Percentiles rank a stretch among this genome's conserved stretches.
Conservation (phyloP, 2,113 vertebrate species). For the Notarius lentiginosus region DNA sequence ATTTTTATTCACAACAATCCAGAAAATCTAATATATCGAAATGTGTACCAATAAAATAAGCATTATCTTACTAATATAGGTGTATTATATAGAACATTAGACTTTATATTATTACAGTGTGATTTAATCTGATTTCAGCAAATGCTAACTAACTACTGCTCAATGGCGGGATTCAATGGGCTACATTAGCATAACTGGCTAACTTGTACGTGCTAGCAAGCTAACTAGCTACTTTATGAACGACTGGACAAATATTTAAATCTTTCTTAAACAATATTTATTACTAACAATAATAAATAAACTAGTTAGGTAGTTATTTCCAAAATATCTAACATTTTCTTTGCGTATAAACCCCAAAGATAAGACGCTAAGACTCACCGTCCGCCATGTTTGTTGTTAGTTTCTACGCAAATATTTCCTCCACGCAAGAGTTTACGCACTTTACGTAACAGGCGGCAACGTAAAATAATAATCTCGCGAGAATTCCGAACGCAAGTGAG, state of each 20-base stretch:
- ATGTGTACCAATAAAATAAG: not conserved
- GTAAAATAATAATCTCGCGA: not conserved
- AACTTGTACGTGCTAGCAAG: not conserved
- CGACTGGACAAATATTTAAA: not conserved
- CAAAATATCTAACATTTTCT: not conserved
- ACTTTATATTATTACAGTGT: no score
- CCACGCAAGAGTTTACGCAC: not conserved
- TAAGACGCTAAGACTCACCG: slow-evolving; percentile 64
- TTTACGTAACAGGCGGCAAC: not conserved
- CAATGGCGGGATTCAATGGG: slow-evolving; percentile 51
- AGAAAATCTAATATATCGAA: not conserved
- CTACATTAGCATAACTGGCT: slow-evolving; percentile 22
- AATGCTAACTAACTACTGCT: not conserved
- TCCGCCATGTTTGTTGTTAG: slow-evolving; percentile 81
- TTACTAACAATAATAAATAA: not conserved
- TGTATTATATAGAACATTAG: not conserved
- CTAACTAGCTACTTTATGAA: not conserved
- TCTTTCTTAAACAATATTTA: no score
- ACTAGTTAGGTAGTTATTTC: no score
- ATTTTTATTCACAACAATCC: not conserved
- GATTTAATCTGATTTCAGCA: not conserved
- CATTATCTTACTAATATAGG: not conserved
- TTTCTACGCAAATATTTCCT: slow-evolving; percentile 47
- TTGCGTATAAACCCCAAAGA: not conserved
- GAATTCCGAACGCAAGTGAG: not conserved